Percentiles rank a stretch among this genome's conserved stretches.
phyloP scores from a whole-genome alignment of 2,797 vertebrate species.

The Nyctalus aviator region DNA sequence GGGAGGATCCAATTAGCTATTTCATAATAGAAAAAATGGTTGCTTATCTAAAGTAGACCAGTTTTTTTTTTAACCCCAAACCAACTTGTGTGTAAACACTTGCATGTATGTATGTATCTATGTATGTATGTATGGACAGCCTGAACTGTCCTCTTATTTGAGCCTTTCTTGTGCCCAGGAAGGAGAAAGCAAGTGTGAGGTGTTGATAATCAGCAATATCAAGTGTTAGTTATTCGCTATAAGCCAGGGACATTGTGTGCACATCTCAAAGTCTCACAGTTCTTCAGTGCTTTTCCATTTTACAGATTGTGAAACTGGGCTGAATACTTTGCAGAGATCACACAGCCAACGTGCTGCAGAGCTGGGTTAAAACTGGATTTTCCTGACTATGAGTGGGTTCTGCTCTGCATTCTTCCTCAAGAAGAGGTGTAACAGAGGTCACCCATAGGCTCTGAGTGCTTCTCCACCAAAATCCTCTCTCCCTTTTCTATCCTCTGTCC shows the following conservation, averaged over 20 bases:
- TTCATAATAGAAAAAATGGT: background rate
- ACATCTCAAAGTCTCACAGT: background rate
- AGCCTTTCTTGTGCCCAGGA: background rate
- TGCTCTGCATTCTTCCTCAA: background rate
- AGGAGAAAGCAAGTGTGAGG: background rate
- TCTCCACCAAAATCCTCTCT: background rate
- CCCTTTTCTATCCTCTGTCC: background rate
- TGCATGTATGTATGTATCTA: background rate
- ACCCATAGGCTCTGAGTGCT: rapidly evolving
- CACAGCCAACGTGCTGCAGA: background rate
- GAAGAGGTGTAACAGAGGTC: background rate
- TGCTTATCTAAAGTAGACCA: background rate
- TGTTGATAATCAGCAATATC: background rate
- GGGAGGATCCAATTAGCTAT: background rate
- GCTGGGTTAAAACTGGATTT: background rate
- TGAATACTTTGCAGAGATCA: background rate
- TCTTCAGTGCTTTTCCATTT: background rate
- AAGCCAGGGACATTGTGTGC: background rate
- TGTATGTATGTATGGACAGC: background rate
- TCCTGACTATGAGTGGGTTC: background rate
- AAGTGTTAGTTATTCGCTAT: background rate
- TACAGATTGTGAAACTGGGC: background rate
- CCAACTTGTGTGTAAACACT: background rate
- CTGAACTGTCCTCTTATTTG: background rate
- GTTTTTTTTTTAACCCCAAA: background rate